phyloP scores from a whole-genome alignment of 2,113 vertebrate genomes.

The Mesembrinibis cayennensis region DNA sequence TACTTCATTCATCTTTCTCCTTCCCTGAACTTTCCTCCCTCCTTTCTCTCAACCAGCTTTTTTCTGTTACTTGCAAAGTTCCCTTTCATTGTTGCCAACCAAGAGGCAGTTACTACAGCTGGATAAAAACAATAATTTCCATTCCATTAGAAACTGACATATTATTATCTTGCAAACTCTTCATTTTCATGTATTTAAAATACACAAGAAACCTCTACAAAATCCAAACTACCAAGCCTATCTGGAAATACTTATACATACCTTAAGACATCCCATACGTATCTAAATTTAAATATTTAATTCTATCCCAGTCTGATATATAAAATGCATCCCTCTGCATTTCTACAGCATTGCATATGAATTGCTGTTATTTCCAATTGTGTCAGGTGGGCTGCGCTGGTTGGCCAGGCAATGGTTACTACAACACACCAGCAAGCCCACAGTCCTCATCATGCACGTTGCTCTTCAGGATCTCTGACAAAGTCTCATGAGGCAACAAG shows the following conservation, averaged over 20 bases:
- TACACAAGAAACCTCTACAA: not conserved
- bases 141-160: not conserved
- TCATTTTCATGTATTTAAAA: not conserved
- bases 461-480: not conserved
- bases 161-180: not conserved
- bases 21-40: not conserved
- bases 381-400: not conserved
- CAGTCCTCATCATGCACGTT: not conserved
- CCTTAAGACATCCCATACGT: not conserved
- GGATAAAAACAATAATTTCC: not conserved
- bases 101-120: not conserved
- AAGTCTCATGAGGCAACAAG: not conserved
- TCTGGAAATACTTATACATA: not conserved
- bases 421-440: not conserved
- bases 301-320: not conserved
- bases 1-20: not conserved
- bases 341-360: not conserved
- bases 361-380: not conserved
- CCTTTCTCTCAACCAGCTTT: not conserved
- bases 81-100: not conserved
- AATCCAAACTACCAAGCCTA: not conserved
- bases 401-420: not conserved
- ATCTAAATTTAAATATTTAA: not conserved
- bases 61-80: not conserved
- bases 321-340: not conserved